A percentile compares a stretch with the other conserved stretches of the same genome.
phyloP scores from a whole-genome alignment of 2,113 vertebrate genomes.

The Tachycineta bicolor region DNA sequence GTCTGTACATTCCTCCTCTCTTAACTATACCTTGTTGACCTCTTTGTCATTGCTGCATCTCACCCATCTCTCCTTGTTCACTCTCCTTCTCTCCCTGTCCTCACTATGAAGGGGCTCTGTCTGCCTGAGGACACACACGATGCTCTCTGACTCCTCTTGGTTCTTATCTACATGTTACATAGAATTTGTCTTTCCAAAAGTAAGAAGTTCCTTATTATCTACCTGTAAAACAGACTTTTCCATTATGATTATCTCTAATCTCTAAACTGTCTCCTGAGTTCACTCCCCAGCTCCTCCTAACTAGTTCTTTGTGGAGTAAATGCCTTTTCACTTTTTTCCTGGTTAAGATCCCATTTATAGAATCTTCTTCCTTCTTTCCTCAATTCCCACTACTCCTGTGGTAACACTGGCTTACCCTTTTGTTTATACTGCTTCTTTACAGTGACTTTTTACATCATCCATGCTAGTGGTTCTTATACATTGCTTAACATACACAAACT shows the following conservation, averaged over 20 bases:
- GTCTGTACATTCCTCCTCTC: background rate
- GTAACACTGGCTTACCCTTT: background rate
- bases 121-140: background rate
- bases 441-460: background rate
- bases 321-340: background rate
- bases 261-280: background rate
- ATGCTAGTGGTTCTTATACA: background rate
- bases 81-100: background rate
- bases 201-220: background rate
- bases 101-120: background rate
- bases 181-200: background rate
- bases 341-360: background rate
- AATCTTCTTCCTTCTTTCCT: background rate
- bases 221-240: background rate
- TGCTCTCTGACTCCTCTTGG: background rate
- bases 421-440: background rate
- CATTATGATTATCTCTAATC: background rate
- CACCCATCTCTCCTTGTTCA: background rate
- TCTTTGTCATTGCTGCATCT: background rate
- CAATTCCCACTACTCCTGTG: background rate
- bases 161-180: background rate
- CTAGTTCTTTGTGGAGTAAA: background rate
- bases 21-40: background rate
- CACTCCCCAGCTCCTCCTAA: background rate
- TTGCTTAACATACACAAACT: background rate